phyloP scores from a whole-genome alignment of 2,888 invertebrate species.

The Epinotia demarniana region DNA sequence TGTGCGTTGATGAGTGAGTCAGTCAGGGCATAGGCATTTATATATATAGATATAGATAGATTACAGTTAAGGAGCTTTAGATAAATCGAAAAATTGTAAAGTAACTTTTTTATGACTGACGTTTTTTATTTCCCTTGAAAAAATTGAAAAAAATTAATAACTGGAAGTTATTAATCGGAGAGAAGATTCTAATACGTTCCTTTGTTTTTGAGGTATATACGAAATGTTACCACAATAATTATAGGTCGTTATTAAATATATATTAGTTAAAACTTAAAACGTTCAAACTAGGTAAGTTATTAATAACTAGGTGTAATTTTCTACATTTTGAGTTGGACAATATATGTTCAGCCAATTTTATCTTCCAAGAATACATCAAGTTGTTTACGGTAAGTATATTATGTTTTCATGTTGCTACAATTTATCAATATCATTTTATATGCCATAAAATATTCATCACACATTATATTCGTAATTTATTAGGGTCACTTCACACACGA shows the following conservation, averaged over 20 bases:
- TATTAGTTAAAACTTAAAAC: no score
- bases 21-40: no score
- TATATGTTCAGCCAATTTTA: neutral
- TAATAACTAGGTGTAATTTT: no score
- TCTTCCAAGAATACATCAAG: conserved; percentile 2
- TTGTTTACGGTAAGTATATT: neutral
- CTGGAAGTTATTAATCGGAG: neutral
- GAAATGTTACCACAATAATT: no score
- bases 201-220: no score
- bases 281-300: no score
- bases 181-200: neutral
- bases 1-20: no score
- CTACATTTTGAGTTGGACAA: neutral
- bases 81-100: neutral
- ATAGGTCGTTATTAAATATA: no score
- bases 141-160: no score
- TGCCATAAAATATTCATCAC: conserved; percentile 29
- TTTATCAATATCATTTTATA: conserved; percentile 18
- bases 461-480: conserved; percentile 35
- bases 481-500: conserved; percentile 28
- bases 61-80: neutral
- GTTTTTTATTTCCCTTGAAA: neutral
- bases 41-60: no score
- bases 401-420: conserved; percentile 1
- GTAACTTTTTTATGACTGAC: neutral